These are phyloP conservation scores for Agrochola macilenta DNA, from an alignment of 2,888 invertebrate genomes.

Conservation along the genomic window DNA sequence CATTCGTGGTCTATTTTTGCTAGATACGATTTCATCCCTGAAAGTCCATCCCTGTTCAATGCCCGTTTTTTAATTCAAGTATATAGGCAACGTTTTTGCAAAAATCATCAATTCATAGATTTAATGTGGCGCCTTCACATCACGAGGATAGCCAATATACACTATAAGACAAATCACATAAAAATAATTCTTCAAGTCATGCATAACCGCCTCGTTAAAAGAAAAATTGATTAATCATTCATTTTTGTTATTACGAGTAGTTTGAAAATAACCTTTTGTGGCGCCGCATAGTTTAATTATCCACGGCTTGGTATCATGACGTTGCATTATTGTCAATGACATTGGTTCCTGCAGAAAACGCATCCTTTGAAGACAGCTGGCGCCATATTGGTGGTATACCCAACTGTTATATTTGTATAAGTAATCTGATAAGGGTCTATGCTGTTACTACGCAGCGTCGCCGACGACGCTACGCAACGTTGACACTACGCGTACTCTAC, in stretches of 20 bases:
- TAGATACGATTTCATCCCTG: not conserved
- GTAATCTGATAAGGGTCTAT: not conserved
- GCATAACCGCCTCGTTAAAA: conserved; percentile 1
- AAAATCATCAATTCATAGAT: not conserved
- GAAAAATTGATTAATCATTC: conserved; percentile 41
- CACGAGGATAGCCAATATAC: not conserved
- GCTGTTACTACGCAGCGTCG: not conserved
- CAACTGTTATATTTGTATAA: not conserved
- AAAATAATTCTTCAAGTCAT: not conserved
- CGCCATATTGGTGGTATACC: not conserved
- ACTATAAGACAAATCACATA: not conserved
- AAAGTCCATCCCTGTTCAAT: not conserved
- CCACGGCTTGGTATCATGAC: conserved; percentile 34
- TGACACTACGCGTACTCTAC: not conserved
- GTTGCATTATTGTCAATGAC: conserved; percentile 25
- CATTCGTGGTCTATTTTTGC: not conserved
- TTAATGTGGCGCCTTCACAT: not conserved
- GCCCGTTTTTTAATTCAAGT: not conserved
- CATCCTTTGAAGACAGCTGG: conserved; percentile 3
- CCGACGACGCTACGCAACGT: not conserved
- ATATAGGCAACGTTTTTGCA: too few relatives aligned
- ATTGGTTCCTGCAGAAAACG: conserved; percentile 11
- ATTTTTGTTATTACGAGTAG: conserved; percentile 15
- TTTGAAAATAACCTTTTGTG: conserved; percentile 33
- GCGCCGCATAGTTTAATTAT: conserved; percentile 37